phyloP scores from a whole-genome alignment of 2,888 invertebrate species.

The Trissonchulus latispiculum region DNA sequence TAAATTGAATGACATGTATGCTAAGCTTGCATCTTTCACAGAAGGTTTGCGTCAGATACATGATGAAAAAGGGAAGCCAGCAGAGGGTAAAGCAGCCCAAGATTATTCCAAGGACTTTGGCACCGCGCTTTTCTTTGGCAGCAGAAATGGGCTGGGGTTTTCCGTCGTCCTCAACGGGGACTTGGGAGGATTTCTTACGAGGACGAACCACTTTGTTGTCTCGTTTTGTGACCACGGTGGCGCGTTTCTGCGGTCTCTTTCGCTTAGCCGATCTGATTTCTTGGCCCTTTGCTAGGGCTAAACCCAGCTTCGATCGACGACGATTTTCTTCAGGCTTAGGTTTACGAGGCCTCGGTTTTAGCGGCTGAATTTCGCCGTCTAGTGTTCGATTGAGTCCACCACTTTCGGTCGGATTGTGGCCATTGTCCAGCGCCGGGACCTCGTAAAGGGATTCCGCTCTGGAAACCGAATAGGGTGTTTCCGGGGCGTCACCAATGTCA shows the following conservation, averaged over 20 bases:
- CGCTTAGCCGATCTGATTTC: background rate
- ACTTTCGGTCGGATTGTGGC: background rate
- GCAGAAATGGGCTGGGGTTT: constrained; percentile 43
- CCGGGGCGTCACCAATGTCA: background rate
- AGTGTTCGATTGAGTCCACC: background rate
- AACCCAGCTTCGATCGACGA: background rate
- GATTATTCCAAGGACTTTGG: constrained; percentile 40
- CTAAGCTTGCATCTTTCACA: constrained; percentile 36
- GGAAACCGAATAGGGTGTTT: background rate
- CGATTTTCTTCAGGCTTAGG: background rate
- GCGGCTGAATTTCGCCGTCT: background rate
- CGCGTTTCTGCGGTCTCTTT: background rate
- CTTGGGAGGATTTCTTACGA: too few species aligned
- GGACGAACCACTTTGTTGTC: background rate
- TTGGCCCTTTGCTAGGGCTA: background rate
- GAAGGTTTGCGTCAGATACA: constrained; percentile 42
- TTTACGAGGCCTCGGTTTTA: background rate
- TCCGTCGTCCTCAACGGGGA: background rate
- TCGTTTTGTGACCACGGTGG: background rate
- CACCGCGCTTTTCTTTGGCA: constrained; percentile 40
- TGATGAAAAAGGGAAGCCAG: constrained; percentile 43
- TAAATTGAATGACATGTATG: constrained; percentile 43
- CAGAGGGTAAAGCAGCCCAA: constrained; percentile 43
- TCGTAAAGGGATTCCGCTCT: background rate
- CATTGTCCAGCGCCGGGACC: background rate